Conservation (phyloP, 2,113 vertebrate species). For the Poicephalus meyeri region DNA sequence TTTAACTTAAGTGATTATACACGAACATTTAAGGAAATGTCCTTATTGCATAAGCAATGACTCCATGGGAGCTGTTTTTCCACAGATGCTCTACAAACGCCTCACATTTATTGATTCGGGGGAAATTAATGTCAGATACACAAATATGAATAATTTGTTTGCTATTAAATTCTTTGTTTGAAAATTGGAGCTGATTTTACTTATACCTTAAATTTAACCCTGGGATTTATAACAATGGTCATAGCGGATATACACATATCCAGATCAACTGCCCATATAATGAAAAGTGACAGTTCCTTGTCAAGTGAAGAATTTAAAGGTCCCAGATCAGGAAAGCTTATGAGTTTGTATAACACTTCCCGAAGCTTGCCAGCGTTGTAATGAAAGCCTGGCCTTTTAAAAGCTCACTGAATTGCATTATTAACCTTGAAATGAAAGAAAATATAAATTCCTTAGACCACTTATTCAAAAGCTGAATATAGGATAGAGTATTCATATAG, state of each 20-base stretch:
- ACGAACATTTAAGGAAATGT: background rate
- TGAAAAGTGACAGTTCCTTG: background rate
- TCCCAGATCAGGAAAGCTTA: background rate
- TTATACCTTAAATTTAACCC: background rate
- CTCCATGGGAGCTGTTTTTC: background rate
- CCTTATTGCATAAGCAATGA: background rate
- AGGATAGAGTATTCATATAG: background rate
- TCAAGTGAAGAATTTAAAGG: background rate
- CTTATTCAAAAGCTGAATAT: background rate
- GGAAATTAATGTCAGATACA: background rate
- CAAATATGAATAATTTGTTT: background rate
- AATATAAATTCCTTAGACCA: background rate
- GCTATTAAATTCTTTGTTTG: background rate
- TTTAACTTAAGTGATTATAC: background rate
- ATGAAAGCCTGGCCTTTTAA: conserved; percentile 29
- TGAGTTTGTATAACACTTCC: background rate
- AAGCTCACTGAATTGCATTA: conserved; percentile 30
- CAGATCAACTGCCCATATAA: background rate
- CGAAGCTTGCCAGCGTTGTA: background rate
- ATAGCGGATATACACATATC: background rate
- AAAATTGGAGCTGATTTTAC: background rate
- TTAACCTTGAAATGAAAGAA: conserved; percentile 39
- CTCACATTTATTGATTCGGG: background rate
- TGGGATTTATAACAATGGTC: background rate
- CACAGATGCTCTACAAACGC: background rate